Percentiles rank a stretch among this genome's conserved stretches.
These are phyloP conservation scores for Parapsyche elsis DNA, from an alignment of 1,140 invertebrate species.

Conservation along the genomic window DNA sequence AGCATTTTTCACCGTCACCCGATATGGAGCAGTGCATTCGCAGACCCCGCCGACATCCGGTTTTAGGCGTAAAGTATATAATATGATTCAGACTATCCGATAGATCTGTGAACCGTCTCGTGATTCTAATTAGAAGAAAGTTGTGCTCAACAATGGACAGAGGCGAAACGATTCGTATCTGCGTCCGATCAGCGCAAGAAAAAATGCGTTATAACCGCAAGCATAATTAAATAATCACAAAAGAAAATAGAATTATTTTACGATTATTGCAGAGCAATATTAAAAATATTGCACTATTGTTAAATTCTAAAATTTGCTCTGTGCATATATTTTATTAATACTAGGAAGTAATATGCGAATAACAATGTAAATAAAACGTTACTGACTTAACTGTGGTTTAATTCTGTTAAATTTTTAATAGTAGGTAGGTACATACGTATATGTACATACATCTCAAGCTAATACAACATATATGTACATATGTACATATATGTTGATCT, in stretches of 20 bases:
- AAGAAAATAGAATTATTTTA: constrained; percentile 6
- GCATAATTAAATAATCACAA: not conserved
- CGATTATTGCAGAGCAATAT: constrained; percentile 24
- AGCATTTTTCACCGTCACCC: not conserved
- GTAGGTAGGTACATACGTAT: not conserved
- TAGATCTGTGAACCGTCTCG: constrained; percentile 12
- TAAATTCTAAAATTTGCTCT: not conserved
- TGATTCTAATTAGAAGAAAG: constrained; percentile 30
- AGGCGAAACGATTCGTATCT: constrained; percentile 8
- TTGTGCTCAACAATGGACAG: constrained; percentile 19
- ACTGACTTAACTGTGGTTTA: not conserved
- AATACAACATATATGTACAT: not conserved
- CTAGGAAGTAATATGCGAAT: no score
- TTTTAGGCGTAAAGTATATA: not conserved
- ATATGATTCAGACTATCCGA: no score
- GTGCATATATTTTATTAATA: no score
- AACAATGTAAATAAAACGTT: no score
- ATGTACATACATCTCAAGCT: not conserved
- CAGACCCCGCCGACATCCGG: constrained; percentile 18
- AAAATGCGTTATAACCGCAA: constrained; percentile 8
- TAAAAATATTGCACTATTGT: constrained; percentile 4
- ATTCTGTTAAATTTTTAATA: not conserved
- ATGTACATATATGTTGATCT: no score
- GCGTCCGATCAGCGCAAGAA: constrained; percentile 6
- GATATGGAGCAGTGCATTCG: constrained; percentile 31